Evolutionary conservation across 2,888 invertebrate genomes (phyloP).

Genomic region (Sminthurides aquaticus): DNA sequence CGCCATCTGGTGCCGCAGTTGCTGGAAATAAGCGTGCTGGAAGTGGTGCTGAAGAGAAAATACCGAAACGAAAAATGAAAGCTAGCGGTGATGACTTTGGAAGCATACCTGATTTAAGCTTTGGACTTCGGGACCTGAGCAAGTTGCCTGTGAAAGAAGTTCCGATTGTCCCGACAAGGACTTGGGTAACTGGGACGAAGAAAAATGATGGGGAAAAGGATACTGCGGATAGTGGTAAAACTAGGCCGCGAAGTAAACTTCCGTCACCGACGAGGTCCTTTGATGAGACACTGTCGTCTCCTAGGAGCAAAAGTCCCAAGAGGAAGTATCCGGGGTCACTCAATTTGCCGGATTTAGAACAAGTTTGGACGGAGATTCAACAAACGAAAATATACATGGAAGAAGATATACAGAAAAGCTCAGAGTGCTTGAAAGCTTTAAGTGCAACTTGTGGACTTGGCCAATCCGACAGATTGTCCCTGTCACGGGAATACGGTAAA

Average conservation of each 20-base stretch:
- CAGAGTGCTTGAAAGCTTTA: background rate
- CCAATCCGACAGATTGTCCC: background rate
- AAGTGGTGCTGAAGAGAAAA: background rate
- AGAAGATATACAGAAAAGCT: constrained; percentile 1
- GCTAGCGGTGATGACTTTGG: constrained; percentile 3
- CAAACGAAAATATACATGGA: constrained; percentile 2
- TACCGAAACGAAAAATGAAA: background rate
- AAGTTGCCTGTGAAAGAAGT: background rate
- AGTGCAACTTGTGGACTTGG: background rate
- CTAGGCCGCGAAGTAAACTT: background rate
- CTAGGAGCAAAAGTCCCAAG: background rate
- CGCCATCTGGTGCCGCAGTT: background rate
- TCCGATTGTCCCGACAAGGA: background rate
- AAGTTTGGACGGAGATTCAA: background rate
- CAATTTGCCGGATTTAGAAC: background rate
- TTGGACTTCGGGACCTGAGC: background rate
- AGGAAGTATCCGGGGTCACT: background rate
- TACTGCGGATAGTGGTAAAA: background rate
- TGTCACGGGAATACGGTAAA: background rate
- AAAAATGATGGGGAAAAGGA: background rate
- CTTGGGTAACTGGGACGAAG: constrained; percentile 1
- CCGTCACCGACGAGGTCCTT: background rate
- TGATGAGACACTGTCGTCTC: background rate
- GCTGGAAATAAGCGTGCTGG: background rate
- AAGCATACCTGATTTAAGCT: background rate